phyloP scores from a whole-genome alignment of 2,113 vertebrate species.

The Panurus biarmicus region DNA sequence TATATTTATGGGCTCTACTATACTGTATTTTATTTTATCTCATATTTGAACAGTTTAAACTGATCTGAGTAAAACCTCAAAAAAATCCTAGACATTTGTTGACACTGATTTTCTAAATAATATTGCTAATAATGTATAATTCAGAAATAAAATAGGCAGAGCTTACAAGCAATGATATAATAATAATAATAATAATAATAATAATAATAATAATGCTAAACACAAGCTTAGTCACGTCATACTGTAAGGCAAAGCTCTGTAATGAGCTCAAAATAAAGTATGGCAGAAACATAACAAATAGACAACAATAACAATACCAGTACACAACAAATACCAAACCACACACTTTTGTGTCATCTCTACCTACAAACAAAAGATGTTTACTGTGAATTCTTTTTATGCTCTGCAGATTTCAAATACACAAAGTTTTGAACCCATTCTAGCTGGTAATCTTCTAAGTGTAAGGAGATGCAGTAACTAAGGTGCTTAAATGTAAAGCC shows the following conservation, averaged over 20 bases:
- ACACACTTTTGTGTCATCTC: neutral
- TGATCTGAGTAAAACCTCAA: neutral
- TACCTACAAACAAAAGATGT: neutral
- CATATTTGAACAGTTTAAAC: neutral
- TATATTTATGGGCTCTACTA: neutral
- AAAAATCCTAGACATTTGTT: neutral
- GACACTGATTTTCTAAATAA: neutral
- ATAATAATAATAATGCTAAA: neutral
- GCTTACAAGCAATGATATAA: neutral
- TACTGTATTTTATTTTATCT: neutral
- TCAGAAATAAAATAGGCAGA: neutral
- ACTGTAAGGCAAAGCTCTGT: neutral
- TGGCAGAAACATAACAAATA: neutral
- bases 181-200: neutral
- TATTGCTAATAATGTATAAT: neutral
- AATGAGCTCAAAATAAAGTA: neutral
- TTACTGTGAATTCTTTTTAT: neutral
- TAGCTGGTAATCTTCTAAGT: neutral
- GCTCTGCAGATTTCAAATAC: neutral
- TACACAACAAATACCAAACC: neutral
- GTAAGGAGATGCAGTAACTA: neutral
- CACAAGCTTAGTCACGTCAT: neutral
- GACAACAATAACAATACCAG: neutral
- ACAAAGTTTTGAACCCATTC: neutral
- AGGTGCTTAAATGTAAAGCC: conserved; percentile 14